Percentiles rank a stretch among this genome's conserved stretches.
Conservation (phyloP, 2,113 vertebrate species). For the Lichenostomus cassidix region DNA sequence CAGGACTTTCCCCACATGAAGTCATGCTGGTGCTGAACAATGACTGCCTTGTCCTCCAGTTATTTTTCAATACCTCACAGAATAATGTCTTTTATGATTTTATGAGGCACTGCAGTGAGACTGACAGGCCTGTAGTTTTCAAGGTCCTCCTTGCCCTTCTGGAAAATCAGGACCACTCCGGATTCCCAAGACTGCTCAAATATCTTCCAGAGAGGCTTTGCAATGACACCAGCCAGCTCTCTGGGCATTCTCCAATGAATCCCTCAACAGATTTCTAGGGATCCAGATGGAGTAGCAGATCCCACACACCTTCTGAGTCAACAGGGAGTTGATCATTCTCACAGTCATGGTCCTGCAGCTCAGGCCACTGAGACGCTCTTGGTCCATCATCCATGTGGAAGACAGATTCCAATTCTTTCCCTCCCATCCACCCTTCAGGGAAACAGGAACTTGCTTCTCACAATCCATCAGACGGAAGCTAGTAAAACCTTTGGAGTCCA, state of each 20-base stretch:
- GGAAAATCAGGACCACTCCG: not conserved
- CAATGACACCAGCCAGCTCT: not conserved
- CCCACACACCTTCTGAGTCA: not conserved
- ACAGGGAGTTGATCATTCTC: too few species aligned
- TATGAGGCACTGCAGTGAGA: not conserved
- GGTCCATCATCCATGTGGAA: too few species aligned
- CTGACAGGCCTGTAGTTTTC: not conserved
- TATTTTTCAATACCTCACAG: not conserved
- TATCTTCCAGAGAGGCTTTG: not conserved
- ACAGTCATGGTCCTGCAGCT: not conserved
- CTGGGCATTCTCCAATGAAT: not conserved
- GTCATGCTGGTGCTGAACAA: rapidly evolving
- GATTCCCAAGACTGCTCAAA: not conserved
- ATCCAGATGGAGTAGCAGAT: not conserved
- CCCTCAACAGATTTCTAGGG: not conserved
- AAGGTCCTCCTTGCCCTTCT: not conserved
- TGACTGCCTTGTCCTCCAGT: not conserved
- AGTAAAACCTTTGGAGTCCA: not conserved
- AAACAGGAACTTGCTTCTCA: not conserved
- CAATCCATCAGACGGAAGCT: not conserved
- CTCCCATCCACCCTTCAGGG: not conserved
- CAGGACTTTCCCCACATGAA: not conserved
- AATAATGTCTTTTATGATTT: not conserved
- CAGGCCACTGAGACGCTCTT: not conserved
- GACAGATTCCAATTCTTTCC: not conserved